These are phyloP conservation scores for Danio jaintianensis DNA, from an alignment of 2,797 vertebrate species.

Conservation along the genomic window DNA sequence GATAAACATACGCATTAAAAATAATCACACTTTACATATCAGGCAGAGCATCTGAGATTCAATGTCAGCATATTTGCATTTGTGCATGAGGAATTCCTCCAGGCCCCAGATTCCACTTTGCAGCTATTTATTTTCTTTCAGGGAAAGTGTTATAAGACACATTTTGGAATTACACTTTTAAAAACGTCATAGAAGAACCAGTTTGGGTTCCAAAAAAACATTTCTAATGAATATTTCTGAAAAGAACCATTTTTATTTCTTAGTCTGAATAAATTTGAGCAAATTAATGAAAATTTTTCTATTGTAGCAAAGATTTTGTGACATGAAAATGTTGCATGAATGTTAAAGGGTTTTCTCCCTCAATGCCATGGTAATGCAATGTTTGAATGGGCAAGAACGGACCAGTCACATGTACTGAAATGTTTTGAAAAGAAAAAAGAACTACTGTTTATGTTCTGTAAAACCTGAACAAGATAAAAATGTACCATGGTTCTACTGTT, in stretches of 20 bases:
- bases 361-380: background rate
- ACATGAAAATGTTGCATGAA: too few relatives aligned
- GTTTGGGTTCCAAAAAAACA: too few relatives aligned
- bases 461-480: background rate
- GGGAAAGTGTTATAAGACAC: too few relatives aligned
- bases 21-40: slow-evolving; percentile 40
- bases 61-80: slow-evolving; percentile 33
- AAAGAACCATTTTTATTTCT: too few relatives aligned
- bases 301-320: too few relatives aligned
- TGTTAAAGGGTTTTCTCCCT: too few relatives aligned
- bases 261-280: too few relatives aligned
- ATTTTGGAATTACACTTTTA: background rate
- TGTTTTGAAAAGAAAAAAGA: background rate
- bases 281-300: too few relatives aligned
- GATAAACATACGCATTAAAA: slow-evolving; percentile 21
- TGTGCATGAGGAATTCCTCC: slow-evolving; percentile 3
- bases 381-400: background rate
- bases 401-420: too few relatives aligned
- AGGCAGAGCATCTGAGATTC: slow-evolving; percentile 31
- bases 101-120: slow-evolving; percentile 18
- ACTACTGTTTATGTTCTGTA: too few relatives aligned
- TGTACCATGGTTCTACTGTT: background rate
- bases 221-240: too few relatives aligned
- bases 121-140: slow-evolving; percentile 1
- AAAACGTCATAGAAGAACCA: too few relatives aligned